Percentiles rank a stretch among this genome's conserved stretches.
Evolutionary conservation across 2,888 invertebrate genomes (phyloP).

Genomic region (Globia sparganii): DNA sequence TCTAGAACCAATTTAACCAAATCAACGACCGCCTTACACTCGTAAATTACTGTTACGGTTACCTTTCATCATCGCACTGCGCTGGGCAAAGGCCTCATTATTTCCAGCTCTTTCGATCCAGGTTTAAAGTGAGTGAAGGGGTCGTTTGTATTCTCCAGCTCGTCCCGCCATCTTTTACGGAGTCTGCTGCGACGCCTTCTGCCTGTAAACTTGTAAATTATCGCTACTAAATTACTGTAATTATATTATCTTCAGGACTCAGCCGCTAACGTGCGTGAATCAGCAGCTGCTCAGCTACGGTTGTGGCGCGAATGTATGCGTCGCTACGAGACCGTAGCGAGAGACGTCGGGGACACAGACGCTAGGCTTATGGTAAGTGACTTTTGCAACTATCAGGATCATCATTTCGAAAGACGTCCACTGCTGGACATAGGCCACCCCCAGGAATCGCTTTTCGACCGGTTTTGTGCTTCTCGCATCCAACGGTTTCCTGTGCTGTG

Average conservation of each 20-base stretch:
- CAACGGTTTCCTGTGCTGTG: neutral
- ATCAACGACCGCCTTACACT: neutral
- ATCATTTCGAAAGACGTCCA: neutral
- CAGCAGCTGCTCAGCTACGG: slow-evolving; percentile 84
- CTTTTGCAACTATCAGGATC: neutral
- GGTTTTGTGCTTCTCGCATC: neutral
- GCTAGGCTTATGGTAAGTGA: slow-evolving; percentile 84
- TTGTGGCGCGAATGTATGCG: slow-evolving; percentile 88
- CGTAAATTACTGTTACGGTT: neutral
- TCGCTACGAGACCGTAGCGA: slow-evolving; percentile 86
- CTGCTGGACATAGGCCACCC: neutral
- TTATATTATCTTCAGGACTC: slow-evolving; percentile 72
- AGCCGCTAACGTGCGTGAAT: slow-evolving; percentile 80
- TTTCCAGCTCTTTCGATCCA: too few relatives aligned
- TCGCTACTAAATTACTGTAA: neutral
- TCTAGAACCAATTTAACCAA: neutral
- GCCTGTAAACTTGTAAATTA: too few relatives aligned
- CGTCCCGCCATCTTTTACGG: too few relatives aligned
- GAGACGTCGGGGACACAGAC: slow-evolving; percentile 88
- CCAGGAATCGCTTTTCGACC: neutral
- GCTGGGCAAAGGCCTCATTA: too few relatives aligned
- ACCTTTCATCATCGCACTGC: too few relatives aligned
- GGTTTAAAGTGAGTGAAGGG: too few relatives aligned
- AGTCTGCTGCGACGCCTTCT: too few relatives aligned
- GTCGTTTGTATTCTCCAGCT: too few relatives aligned